Base-by-base conservation (phyloP, 2,113 vertebrate genomes). In the Channa argus region DNA sequence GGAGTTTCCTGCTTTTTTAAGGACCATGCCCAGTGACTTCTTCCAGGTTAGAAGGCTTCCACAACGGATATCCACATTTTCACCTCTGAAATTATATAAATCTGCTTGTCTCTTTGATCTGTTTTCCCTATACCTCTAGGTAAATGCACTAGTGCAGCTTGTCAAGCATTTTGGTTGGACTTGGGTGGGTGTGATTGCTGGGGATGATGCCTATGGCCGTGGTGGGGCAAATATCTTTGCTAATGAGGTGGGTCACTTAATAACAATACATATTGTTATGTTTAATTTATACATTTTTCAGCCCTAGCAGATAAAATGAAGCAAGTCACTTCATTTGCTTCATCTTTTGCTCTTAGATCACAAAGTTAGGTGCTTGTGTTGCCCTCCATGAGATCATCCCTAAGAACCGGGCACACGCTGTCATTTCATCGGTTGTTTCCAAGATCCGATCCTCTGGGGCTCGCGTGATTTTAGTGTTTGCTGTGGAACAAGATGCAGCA, bases 1-100 rank as follows among this genome's bases (percentile, higher is more conserved):
- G 1, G 73, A 94, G 36, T 95, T 94, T 36, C 94, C 94, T 15
- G 85, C 93, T 24, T 95, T 95, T 81, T 84, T 94, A 45, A 93
- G 94, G 74, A 95, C 94, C 44, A 94, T 95, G 91, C 94, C 95
- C 5, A 95, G 94, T 72, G 94, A 95, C 71, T 88, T 92, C 38
- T 95, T 94, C 63, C 95, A 95, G 90, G 92, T 93, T 8, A 67
- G 79, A 64, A n/a, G 8, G 1, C 14, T 11, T 10, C 8, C 14
- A 34, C 38, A 24, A 24, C 1, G 39, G 36, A 34, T 47, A 72
- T 14, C 34, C 9, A 55, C 13, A 41, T 71, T 50, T 5, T 3
- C 1, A 11, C 44, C 65, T 58, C 5, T 46, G 8, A 39, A 63
- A 37, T 8, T 4, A 11, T 5, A 6, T 52, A 2, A 49, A 50